Base-by-base conservation (phyloP, 2,888 invertebrate species). In the Phaedon cochleariae region DNA sequence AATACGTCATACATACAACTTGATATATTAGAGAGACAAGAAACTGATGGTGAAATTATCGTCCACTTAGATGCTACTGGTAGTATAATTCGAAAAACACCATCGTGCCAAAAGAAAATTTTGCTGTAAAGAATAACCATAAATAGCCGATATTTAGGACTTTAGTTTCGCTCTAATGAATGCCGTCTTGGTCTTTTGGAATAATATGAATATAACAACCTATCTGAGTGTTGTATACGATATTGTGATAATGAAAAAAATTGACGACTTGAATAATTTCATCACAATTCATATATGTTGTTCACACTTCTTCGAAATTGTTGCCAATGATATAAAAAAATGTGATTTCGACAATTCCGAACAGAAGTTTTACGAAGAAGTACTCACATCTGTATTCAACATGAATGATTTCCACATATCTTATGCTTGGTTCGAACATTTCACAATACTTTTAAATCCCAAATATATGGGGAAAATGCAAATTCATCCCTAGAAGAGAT, bases 151-250 rank as follows among this genome's bases (percentile, higher is more conserved):
- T 54, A 9, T 20, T 54, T 12, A 20, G 21, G 53, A 54, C 20
- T 54, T 54, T 12, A 54, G 54, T 54, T 18, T 34, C 6, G 37
- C 37, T 5, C 20, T 54, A 54, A 54, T 54, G 12, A 54, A 54
- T 34, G 37, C 54, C n/a, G 37, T 54, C 15, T 54, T 12, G 15
- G 2, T 54, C 10, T 54, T 54, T n/a, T 54, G 37, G 31, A 54
- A 54, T 26, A 26, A 26, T 7, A 26, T 26, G 26, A 26, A 26
- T 7, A 5, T 26, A 7, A 26, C 3, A 26, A 26, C 26, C 26
- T 26, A 26, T 7, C 7, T 26, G 26, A 26, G 26, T 26, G 4
- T 5, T 26, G 26, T 26, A 26, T 26, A 5, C 26, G 7, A 26
- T 26, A 26, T 26, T 26, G 3, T 26, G 26, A 26, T 7, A 5